Conservation (phyloP, 2,888 invertebrate genomes). For the Drosophila emarginata region DNA sequence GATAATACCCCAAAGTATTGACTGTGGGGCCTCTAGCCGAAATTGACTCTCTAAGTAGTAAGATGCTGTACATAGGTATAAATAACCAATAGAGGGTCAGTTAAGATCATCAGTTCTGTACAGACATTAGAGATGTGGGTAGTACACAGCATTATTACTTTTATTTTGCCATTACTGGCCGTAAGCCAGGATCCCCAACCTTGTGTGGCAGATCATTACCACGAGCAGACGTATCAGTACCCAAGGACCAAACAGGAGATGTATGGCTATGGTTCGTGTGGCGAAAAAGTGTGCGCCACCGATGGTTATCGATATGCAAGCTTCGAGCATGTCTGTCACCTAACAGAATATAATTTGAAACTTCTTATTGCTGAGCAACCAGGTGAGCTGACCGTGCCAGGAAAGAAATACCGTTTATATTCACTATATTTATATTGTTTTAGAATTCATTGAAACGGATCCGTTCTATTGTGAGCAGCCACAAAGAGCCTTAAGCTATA, state of each 20-base stretch:
- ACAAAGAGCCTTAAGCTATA: background rate
- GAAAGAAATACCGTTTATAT: background rate
- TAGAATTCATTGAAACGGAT: conserved; percentile 22
- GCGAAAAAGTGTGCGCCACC: conserved; percentile 21
- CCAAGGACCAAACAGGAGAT: background rate
- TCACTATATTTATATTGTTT: background rate
- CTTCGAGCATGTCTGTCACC: conserved; percentile 32
- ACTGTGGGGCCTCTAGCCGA: background rate
- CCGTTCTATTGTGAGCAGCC: conserved; percentile 11
- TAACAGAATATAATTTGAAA: conserved; percentile 24
- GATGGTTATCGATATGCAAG: conserved; percentile 18
- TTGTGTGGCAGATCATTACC: background rate
- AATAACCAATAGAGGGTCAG: background rate
- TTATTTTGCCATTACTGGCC: background rate
- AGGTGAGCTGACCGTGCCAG: background rate
- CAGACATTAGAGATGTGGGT: conserved; percentile 1
- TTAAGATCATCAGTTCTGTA: background rate
- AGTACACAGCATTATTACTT: background rate
- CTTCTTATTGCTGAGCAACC: conserved; percentile 18
- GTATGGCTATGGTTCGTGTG: conserved; percentile 15
- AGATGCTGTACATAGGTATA: conserved; percentile 14
- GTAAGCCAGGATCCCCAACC: background rate
- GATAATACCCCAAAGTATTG: conserved; percentile 17
- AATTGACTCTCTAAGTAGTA: conserved; percentile 1
- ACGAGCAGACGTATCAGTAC: background rate